Evolutionary conservation across 2,888 invertebrate species (phyloP).

Genomic region (Volucella zonaria): DNA sequence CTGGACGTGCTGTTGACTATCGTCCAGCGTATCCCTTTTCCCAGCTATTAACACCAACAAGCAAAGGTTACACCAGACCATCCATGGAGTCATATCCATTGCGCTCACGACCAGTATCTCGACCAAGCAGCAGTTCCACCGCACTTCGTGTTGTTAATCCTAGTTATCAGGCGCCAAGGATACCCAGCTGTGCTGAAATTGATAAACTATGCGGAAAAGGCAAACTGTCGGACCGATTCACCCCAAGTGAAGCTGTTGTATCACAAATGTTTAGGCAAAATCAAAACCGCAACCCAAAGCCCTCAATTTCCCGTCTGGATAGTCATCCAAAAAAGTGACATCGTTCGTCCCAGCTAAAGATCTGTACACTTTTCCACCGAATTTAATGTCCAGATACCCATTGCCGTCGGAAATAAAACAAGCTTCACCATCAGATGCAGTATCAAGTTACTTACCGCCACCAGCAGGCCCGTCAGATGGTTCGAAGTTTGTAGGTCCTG

Average conservation of each 20-base stretch:
- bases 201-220: conserved; percentile 77
- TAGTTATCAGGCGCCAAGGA: conserved; percentile 70
- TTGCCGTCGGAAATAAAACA: conserved; percentile 77
- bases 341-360: conserved; percentile 78
- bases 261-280: conserved; percentile 76
- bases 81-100: conserved; percentile 54
- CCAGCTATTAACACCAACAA: conserved; percentile 77
- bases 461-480: conserved; percentile 78
- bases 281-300: conserved; percentile 74
- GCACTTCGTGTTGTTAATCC: conserved; percentile 72
- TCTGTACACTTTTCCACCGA: conserved; percentile 81
- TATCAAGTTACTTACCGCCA: conserved; percentile 80
- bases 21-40: conserved; percentile 80
- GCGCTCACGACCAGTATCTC: conserved; percentile 51
- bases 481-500: conserved; percentile 76
- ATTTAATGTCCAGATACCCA: conserved; percentile 79
- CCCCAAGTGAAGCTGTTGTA: conserved; percentile 81
- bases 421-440: conserved; percentile 76
- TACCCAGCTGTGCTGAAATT: conserved; percentile 76
- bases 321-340: conserved; percentile 76
- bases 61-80: conserved; percentile 71
- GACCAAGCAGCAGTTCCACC: conserved; percentile 13
- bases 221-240: conserved; percentile 79
- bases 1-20: conserved; percentile 81
- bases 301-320: conserved; percentile 53